These are phyloP conservation scores for Pseudolycoriella hygida DNA, from an alignment of 2,888 invertebrate genomes.

Conservation along the genomic window DNA sequence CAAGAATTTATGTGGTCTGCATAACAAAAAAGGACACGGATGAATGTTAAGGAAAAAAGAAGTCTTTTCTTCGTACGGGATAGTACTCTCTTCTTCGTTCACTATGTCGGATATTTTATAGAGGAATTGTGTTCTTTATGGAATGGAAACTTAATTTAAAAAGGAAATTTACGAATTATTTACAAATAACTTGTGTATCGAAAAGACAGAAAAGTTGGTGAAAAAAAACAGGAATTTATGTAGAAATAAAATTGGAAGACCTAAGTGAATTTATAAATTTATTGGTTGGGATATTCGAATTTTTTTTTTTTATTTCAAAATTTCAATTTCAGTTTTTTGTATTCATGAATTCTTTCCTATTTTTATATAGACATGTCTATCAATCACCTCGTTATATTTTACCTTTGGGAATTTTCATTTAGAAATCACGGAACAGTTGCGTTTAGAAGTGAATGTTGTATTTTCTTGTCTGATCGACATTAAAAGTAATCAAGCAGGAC, in stretches of 20 bases:
- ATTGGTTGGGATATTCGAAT: background rate
- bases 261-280: constrained; percentile 1
- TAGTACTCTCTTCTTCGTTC: too few species aligned
- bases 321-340: too few species aligned
- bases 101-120: too few species aligned
- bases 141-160: constrained; percentile 4
- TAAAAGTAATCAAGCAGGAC: too few species aligned
- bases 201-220: background rate
- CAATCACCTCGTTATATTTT: too few species aligned
- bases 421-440: too few species aligned
- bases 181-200: constrained; percentile 2
- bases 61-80: too few species aligned
- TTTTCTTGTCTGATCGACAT: too few species aligned
- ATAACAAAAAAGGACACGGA: background rate
- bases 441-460: too few species aligned
- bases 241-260: background rate
- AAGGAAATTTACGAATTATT: constrained; percentile 4
- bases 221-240: background rate
- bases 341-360: background rate
- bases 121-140: background rate
- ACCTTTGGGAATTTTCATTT: too few species aligned
- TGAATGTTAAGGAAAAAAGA: too few species aligned
- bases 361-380: background rate
- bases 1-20: constrained; percentile 5
- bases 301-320: background rate